A percentile compares a stretch with the other conserved stretches of the same genome.
phyloP scores from a whole-genome alignment of 1,140 invertebrate species.

The Helicorthomorpha holstii region DNA sequence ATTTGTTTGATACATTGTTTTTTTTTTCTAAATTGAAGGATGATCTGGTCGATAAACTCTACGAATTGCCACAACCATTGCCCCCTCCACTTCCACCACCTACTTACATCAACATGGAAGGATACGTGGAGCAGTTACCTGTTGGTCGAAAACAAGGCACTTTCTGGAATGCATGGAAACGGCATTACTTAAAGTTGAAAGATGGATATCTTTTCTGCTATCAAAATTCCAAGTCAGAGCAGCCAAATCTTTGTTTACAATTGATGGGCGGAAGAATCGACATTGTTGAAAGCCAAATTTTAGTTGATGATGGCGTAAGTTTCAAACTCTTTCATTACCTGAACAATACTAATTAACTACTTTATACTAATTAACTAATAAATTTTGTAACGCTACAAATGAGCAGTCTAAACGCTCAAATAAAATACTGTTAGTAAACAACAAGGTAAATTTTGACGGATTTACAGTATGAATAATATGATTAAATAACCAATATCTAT shows the following conservation, averaged over 20 bases:
- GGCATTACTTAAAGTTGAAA: constrained; percentile 31
- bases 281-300: constrained; percentile 30
- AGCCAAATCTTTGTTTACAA: constrained; percentile 28
- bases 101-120: constrained; percentile 21
- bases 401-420: too few relatives aligned
- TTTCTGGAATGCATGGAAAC: constrained; percentile 40
- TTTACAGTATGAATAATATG: too few relatives aligned
- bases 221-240: constrained; percentile 26
- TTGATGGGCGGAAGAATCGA: constrained; percentile 36
- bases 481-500: too few relatives aligned
- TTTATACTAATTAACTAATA: too few relatives aligned
- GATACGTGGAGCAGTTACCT: constrained; percentile 34
- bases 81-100: background rate
- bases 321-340: background rate
- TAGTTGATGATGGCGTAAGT: constrained; percentile 34
- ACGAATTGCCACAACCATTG: constrained; percentile 8
- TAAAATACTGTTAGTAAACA: too few relatives aligned
- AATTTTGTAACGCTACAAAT: too few relatives aligned
- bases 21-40: constrained; percentile 13
- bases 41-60: constrained; percentile 12
- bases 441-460: too few relatives aligned
- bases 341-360: too few relatives aligned
- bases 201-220: constrained; percentile 34
- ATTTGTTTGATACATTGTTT: too few relatives aligned
- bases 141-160: constrained; percentile 35